Evolutionary conservation across 1,140 invertebrate species (phyloP).

Genomic region (Aphelinus atriplicis): DNA sequence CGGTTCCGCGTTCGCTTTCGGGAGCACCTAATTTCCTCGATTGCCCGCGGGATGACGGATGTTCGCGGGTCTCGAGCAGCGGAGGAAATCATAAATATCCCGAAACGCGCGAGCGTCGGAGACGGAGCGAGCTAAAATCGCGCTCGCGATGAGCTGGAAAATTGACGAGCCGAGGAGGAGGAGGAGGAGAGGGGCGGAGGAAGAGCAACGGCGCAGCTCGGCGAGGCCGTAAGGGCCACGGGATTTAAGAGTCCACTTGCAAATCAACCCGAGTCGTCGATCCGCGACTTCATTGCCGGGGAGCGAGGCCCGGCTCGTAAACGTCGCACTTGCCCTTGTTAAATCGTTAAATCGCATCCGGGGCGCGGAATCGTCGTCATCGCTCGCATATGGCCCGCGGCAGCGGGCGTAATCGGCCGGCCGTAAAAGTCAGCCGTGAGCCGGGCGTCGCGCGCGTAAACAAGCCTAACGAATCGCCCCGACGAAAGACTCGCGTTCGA

Average conservation of each 20-base stretch:
- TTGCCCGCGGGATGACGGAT: too few species aligned
- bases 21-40: too few species aligned
- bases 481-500: conserved; percentile 34
- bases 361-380: conserved; percentile 13
- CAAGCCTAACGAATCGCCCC: conserved; percentile 27
- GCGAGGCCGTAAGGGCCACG: neutral
- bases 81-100: neutral
- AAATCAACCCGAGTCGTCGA: conserved; percentile 33
- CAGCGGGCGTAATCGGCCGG: conserved; percentile 10
- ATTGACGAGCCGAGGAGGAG: neutral
- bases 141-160: conserved; percentile 11
- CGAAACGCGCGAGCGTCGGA: neutral
- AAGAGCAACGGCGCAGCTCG: neutral
- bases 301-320: conserved; percentile 21
- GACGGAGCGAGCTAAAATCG: neutral
- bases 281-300: conserved; percentile 38
- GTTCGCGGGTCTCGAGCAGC: neutral
- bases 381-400: neutral
- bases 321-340: conserved; percentile 36
- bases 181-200: neutral
- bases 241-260: conserved; percentile 4
- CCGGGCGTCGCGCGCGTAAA: conserved; percentile 30
- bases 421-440: conserved; percentile 26
- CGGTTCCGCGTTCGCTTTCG: conserved; percentile 3
- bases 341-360: conserved; percentile 38